Conservation (phyloP, 2,797 vertebrate genomes). For the Phataginus tetradactyla region DNA sequence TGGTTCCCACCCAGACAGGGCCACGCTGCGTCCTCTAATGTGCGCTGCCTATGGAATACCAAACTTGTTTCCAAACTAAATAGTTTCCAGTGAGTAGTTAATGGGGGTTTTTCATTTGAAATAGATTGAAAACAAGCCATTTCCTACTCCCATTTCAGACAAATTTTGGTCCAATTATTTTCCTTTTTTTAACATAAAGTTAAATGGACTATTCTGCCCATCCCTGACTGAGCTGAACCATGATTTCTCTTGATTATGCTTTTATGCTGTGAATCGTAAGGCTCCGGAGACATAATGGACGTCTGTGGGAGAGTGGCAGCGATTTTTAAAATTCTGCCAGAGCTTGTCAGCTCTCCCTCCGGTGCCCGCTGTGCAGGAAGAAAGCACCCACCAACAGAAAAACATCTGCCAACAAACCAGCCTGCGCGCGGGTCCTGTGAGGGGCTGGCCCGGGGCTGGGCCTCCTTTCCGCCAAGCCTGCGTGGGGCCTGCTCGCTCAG, state of each 20-base stretch:
- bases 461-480: slow-evolving; percentile 63
- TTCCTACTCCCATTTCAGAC: slow-evolving; percentile 89
- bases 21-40: slow-evolving; percentile 51
- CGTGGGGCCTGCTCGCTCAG: slow-evolving; percentile 58
- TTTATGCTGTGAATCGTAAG: slow-evolving; percentile 86
- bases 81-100: slow-evolving; percentile 88
- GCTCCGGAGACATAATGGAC: slow-evolving; percentile 87
- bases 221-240: slow-evolving; percentile 86
- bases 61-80: slow-evolving; percentile 88
- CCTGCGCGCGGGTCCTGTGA: slow-evolving; percentile 75
- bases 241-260: slow-evolving; percentile 91
- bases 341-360: slow-evolving; percentile 83
- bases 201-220: slow-evolving; percentile 89
- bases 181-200: slow-evolving; percentile 88
- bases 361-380: slow-evolving; percentile 85
- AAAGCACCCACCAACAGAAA: slow-evolving; percentile 79
- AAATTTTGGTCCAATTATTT: slow-evolving; percentile 90
- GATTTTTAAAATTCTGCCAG: slow-evolving; percentile 86
- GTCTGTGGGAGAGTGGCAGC: slow-evolving; percentile 85
- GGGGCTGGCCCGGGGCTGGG: slow-evolving; percentile 75
- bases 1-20: slow-evolving; percentile 70
- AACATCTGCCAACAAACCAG: slow-evolving; percentile 75
- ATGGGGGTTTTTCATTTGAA: slow-evolving; percentile 85
- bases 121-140: slow-evolving; percentile 89
- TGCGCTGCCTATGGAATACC: slow-evolving; percentile 78